Evolutionary conservation across 1,140 invertebrate genomes (phyloP).

Genomic region (Potamilus streckersoni): DNA sequence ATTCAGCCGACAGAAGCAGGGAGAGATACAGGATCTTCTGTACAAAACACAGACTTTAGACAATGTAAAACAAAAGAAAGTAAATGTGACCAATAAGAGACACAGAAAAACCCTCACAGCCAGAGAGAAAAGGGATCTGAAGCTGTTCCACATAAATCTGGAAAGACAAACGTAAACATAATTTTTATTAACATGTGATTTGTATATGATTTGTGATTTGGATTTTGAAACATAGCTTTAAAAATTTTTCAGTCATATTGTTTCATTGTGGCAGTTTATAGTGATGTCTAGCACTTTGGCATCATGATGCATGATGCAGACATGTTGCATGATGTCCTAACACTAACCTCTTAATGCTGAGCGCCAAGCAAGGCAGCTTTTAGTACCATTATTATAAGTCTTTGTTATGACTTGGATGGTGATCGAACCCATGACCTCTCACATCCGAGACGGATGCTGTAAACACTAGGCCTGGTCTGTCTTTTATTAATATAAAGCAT

Average conservation of each 20-base stretch:
- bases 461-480: too few relatives aligned
- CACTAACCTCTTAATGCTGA: too few relatives aligned
- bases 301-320: neutral
- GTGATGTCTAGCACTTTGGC: too few relatives aligned
- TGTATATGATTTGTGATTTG: neutral
- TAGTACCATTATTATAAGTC: too few relatives aligned
- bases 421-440: too few relatives aligned
- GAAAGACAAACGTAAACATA: constrained; percentile 34
- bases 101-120: constrained; percentile 27
- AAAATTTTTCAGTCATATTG: too few relatives aligned
- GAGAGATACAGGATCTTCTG: constrained; percentile 5
- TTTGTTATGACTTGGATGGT: too few relatives aligned
- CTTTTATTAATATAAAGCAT: neutral
- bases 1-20: neutral
- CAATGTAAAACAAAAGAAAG: constrained; percentile 12
- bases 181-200: too few relatives aligned
- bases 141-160: constrained; percentile 34
- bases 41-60: constrained; percentile 10
- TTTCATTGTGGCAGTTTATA: too few relatives aligned
- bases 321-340: neutral
- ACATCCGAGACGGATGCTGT: too few relatives aligned
- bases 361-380: too few relatives aligned
- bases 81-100: neutral
- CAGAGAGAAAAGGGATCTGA: constrained; percentile 30
- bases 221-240: too few relatives aligned